phyloP scores from a whole-genome alignment of 2,113 vertebrate species.

The Brachirus orientalis region DNA sequence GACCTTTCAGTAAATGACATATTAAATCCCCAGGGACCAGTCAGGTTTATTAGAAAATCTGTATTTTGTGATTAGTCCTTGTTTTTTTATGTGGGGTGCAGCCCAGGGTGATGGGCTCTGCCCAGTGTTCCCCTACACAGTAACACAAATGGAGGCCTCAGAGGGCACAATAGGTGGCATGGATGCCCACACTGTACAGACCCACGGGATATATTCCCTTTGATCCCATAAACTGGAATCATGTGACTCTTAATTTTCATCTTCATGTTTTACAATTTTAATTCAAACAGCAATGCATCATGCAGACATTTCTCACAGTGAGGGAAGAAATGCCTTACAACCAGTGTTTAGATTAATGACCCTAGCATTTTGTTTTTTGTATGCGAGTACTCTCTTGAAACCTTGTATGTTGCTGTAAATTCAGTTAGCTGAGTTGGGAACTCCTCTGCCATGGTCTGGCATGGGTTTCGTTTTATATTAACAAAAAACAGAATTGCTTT shows the following conservation, averaged over 20 bases:
- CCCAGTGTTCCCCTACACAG: not conserved
- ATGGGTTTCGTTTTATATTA: constrained; percentile 22
- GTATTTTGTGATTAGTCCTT: constrained; percentile 62
- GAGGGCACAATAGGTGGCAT: constrained; percentile 43
- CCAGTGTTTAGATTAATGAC: constrained; percentile 24
- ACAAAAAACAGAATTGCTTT: constrained; percentile 53
- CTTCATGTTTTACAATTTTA: constrained; percentile 44
- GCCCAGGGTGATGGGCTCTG: constrained; percentile 46
- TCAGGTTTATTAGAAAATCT: constrained; percentile 57
- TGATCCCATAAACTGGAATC: constrained; percentile 42
- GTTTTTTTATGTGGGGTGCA: constrained; percentile 49
- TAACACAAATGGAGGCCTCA: constrained; percentile 32
- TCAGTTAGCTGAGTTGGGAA: too few species aligned
- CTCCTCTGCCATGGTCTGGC: too few species aligned
- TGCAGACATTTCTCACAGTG: constrained; percentile 19
- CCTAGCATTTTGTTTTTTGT: too few species aligned
- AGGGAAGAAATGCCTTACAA: not conserved
- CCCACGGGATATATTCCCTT: constrained; percentile 56
- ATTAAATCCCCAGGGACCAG: constrained; percentile 62
- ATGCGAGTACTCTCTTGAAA: constrained; percentile 14
- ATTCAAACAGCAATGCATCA: constrained; percentile 41
- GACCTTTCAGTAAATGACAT: constrained; percentile 80
- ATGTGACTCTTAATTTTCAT: constrained; percentile 53
- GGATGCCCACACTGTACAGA: constrained; percentile 51
- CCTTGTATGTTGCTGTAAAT: not conserved